phyloP scores from a whole-genome alignment of 2,888 invertebrate species.

The Trichopria drosophilae region DNA sequence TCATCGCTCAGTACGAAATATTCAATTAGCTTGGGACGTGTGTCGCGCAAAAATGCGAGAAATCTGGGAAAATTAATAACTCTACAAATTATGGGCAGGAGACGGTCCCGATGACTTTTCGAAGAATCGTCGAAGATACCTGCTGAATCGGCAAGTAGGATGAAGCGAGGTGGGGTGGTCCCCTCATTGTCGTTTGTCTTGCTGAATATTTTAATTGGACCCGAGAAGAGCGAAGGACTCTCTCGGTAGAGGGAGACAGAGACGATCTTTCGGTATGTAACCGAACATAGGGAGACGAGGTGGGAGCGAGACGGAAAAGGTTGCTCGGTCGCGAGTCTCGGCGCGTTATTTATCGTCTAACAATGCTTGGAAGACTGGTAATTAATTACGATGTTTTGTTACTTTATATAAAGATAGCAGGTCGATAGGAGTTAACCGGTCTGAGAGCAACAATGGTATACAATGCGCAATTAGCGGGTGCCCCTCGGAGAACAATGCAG shows the following conservation, averaged over 20 bases:
- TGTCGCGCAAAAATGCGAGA: too few relatives aligned
- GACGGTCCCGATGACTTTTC: constrained; percentile 1
- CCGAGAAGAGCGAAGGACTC: constrained; percentile 26
- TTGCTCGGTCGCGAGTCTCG: constrained; percentile 37
- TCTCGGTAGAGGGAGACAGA: constrained; percentile 7
- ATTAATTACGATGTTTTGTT: constrained; percentile 59
- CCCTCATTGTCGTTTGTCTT: constrained; percentile 58
- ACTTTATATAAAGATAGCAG: constrained; percentile 57
- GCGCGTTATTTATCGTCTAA: constrained; percentile 57
- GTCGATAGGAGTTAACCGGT: constrained; percentile 54
- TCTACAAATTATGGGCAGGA: neutral
- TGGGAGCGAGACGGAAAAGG: constrained; percentile 6
- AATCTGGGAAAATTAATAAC: too few relatives aligned
- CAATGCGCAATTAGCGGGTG: constrained; percentile 56
- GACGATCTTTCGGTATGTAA: constrained; percentile 19
- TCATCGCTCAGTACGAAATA: too few relatives aligned
- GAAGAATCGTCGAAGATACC: neutral
- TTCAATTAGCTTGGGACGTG: too few relatives aligned
- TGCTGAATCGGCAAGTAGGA: too few relatives aligned
- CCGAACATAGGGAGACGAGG: constrained; percentile 1
- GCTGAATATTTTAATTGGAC: constrained; percentile 58
- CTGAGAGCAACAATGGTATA: constrained; percentile 51
- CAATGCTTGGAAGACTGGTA: constrained; percentile 56
- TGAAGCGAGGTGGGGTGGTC: constrained; percentile 31
- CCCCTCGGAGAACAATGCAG: constrained; percentile 47